These are phyloP conservation scores for Phortica okadai DNA, from an alignment of 2,888 invertebrate genomes.

Conservation along the genomic window DNA sequence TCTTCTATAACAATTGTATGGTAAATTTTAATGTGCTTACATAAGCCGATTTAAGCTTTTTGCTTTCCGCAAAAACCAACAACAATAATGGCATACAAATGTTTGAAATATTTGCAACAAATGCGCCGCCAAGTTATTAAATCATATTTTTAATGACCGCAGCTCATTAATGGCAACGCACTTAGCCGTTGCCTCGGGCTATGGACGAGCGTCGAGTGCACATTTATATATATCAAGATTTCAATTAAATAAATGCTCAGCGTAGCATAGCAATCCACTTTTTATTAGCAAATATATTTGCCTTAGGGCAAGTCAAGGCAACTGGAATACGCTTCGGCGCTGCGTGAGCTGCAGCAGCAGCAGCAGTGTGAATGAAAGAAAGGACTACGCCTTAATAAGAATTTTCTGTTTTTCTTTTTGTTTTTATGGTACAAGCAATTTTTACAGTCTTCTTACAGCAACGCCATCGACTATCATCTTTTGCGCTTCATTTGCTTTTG, in stretches of 20 bases:
- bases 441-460: background rate
- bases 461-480: constrained; percentile 36
- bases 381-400: background rate
- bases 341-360: no score
- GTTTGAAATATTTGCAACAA: background rate
- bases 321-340: background rate
- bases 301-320: background rate
- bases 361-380: background rate
- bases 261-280: constrained; percentile 55
- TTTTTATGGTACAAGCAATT: background rate
- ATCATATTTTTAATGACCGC: constrained; percentile 16
- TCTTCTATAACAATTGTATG: no score
- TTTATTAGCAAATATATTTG: constrained; percentile 41
- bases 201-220: background rate
- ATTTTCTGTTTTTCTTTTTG: background rate
- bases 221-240: constrained; percentile 35
- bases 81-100: background rate
- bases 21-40: background rate
- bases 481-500: constrained; percentile 23
- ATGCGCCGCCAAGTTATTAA: background rate
- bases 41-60: background rate
- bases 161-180: constrained; percentile 8
- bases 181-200: background rate
- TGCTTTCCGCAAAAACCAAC: background rate
- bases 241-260: constrained; percentile 64